phyloP scores from a whole-genome alignment of 2,797 vertebrate genomes.

The Pangasius djambal region DNA sequence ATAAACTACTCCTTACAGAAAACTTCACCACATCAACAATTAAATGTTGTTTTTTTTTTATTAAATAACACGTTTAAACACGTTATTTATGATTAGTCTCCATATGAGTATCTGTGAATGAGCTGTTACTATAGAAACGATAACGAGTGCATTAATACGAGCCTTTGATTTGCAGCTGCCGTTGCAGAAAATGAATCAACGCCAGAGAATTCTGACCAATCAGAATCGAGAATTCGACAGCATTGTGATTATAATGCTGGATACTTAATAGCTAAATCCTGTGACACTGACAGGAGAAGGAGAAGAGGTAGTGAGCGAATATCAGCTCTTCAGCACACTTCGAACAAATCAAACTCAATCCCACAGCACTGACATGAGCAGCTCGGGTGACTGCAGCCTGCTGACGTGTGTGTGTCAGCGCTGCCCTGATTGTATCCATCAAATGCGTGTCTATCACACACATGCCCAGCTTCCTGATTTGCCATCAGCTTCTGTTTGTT shows the following conservation, averaged over 20 bases:
- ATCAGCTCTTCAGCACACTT: slow-evolving; percentile 17
- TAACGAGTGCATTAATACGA: background rate
- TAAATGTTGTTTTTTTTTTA: background rate
- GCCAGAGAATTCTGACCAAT: background rate
- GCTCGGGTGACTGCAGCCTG: background rate
- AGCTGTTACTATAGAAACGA: background rate
- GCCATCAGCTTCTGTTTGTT: background rate
- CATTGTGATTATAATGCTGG: background rate
- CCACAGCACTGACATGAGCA: slow-evolving; percentile 2
- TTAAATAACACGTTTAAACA: background rate
- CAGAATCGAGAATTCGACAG: background rate
- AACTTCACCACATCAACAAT: background rate
- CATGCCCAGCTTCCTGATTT: background rate
- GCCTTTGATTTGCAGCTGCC: background rate
- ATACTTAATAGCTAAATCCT: background rate
- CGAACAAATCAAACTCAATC: slow-evolving; percentile 26
- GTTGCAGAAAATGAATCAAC: background rate
- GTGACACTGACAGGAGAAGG: background rate
- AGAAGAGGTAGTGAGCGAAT: background rate
- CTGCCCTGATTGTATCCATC: slow-evolving; percentile 34
- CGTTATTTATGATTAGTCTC: background rate
- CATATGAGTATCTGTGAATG: background rate
- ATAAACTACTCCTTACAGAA: background rate
- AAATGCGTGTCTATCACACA: slow-evolving; percentile 1
- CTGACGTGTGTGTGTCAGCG: slow-evolving; percentile 10